These are phyloP conservation scores for Pantherophis vulpinus DNA, from an alignment of 2,797 vertebrate genomes.

Conservation along the genomic window DNA sequence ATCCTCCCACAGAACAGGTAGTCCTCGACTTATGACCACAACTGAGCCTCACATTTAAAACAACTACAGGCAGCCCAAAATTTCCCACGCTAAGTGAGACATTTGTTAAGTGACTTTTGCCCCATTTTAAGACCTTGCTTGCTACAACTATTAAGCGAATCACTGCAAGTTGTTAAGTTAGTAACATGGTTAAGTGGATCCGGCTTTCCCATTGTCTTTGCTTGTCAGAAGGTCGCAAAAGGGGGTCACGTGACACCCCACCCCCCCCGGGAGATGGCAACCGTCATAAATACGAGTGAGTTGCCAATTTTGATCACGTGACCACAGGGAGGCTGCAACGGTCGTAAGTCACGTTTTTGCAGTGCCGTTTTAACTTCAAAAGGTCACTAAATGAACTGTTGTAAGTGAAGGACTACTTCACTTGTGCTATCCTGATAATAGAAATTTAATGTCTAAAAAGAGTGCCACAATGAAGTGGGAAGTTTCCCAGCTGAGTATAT, in stretches of 20 bases:
- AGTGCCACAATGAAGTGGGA: background rate
- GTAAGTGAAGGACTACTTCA: background rate
- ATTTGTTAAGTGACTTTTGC: background rate
- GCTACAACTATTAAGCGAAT: background rate
- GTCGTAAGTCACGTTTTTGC: background rate
- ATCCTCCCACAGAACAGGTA: background rate
- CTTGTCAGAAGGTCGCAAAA: background rate
- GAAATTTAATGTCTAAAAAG: background rate
- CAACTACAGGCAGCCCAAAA: no score
- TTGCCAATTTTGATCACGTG: background rate
- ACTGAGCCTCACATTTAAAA: background rate
- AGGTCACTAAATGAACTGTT: background rate
- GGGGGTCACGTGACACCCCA: no score
- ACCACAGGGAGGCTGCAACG: rapidly evolving
- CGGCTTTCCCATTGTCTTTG: background rate
- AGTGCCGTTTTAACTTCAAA: background rate
- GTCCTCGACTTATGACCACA: background rate
- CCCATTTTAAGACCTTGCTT: background rate
- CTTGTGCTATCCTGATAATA: background rate
- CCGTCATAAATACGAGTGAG: background rate
- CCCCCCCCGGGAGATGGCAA: no score
- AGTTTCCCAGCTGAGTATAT: no score
- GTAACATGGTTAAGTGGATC: background rate
- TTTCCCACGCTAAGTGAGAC: background rate
- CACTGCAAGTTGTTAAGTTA: background rate